A percentile compares a stretch with the other conserved stretches of the same genome.
phyloP scores from a whole-genome alignment of 1,140 invertebrate genomes.

The Metopolophium dirhodum region DNA sequence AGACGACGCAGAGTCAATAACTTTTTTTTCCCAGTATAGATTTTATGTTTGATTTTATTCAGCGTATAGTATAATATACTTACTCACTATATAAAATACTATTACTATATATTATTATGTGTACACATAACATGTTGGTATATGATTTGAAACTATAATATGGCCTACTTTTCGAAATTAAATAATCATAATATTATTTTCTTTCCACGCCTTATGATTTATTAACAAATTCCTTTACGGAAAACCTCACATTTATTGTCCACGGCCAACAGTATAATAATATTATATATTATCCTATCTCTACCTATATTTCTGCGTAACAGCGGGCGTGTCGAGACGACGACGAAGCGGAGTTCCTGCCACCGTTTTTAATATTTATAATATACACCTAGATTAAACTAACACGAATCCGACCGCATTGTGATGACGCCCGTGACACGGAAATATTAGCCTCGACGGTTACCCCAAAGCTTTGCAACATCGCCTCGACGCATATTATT shows the following conservation, averaged over 20 bases:
- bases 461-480: neutral
- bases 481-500: neutral
- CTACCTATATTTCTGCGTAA: neutral
- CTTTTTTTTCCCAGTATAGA: no score
- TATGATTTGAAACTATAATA: neutral
- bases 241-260: neutral
- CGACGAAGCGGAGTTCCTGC: neutral
- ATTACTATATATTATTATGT: no score
- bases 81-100: no score
- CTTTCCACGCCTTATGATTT: neutral
- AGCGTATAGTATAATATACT: neutral
- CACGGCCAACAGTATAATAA: neutral
- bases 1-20: no score
- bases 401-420: neutral
- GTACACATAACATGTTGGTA: neutral
- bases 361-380: neutral
- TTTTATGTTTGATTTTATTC: neutral
- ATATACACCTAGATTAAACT: neutral
- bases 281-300: no score
- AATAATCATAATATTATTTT: neutral
- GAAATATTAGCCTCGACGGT: neutral
- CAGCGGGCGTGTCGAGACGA: neutral
- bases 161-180: neutral
- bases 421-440: neutral
- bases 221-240: neutral